A percentile compares a stretch with the other conserved stretches of the same genome.
Conservation (phyloP, 2,113 vertebrate genomes). For the Leucosticte australis region DNA sequence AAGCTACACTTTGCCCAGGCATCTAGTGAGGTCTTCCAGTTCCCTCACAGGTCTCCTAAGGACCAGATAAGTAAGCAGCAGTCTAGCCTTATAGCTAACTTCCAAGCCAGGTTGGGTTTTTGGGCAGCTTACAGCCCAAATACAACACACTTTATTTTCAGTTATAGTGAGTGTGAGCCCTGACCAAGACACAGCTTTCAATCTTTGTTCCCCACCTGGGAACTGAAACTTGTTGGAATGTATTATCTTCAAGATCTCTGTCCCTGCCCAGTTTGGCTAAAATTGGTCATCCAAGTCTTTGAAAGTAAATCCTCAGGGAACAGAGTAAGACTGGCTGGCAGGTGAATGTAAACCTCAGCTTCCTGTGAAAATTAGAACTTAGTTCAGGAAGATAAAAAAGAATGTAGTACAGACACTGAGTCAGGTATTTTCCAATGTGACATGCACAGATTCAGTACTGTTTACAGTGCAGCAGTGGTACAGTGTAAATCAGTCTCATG, state of each 20-base stretch:
- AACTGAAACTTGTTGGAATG: neutral
- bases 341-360: neutral
- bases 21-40: neutral
- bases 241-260: neutral
- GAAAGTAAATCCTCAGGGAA: neutral
- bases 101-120: neutral
- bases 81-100: neutral
- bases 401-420: neutral
- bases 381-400: neutral
- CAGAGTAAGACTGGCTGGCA: neutral
- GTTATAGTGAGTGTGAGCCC: neutral
- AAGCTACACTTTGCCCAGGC: neutral
- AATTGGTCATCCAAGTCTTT: neutral
- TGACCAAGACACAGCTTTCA: neutral
- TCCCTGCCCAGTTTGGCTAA: neutral
- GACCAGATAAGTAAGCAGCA: neutral
- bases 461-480: neutral
- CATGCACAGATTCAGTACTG: rapidly evolving
- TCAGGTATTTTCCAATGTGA: neutral
- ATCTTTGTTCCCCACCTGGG: neutral
- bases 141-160: neutral
- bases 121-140: neutral
- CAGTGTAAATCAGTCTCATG: neutral
- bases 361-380: neutral
- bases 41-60: neutral